phyloP scores from a whole-genome alignment of 2,888 invertebrate genomes.

The Anoplius nigerrimus region DNA sequence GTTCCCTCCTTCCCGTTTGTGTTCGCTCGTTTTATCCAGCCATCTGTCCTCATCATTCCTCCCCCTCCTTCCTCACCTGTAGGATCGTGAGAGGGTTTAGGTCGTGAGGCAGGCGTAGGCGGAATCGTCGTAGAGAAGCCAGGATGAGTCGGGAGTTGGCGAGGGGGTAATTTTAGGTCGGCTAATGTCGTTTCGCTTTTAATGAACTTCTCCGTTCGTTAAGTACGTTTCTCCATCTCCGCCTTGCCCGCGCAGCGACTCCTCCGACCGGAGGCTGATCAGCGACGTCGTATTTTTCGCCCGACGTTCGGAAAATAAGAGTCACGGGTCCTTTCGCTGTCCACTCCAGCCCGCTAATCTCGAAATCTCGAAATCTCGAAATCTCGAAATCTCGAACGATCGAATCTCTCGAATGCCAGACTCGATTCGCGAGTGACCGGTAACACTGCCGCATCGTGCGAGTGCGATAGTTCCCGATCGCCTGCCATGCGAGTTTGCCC shows the following conservation, averaged over 20 bases:
- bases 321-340: no score
- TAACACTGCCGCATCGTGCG: no score
- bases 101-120: slow-evolving; percentile 47
- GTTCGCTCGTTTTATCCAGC: slow-evolving; percentile 7
- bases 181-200: slow-evolving; percentile 74
- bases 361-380: no score
- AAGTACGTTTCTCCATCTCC: slow-evolving; percentile 73
- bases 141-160: slow-evolving; percentile 11
- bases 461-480: no score
- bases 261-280: slow-evolving; percentile 28
- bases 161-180: slow-evolving; percentile 73
- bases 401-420: no score
- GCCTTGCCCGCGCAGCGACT: slow-evolving; percentile 46
- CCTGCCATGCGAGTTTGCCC: no score
- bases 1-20: slow-evolving; percentile 1
- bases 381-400: no score
- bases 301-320: not conserved
- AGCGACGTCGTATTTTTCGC: slow-evolving; percentile 18
- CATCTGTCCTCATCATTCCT: slow-evolving; percentile 2
- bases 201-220: slow-evolving; percentile 74
- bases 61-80: slow-evolving; percentile 47
- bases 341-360: no score
- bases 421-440: no score
- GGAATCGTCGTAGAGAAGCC: slow-evolving; percentile 42
- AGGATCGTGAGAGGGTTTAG: slow-evolving; percentile 42